Conservation (phyloP, 2,797 vertebrate species). For the Peromyscus attwateri region DNA sequence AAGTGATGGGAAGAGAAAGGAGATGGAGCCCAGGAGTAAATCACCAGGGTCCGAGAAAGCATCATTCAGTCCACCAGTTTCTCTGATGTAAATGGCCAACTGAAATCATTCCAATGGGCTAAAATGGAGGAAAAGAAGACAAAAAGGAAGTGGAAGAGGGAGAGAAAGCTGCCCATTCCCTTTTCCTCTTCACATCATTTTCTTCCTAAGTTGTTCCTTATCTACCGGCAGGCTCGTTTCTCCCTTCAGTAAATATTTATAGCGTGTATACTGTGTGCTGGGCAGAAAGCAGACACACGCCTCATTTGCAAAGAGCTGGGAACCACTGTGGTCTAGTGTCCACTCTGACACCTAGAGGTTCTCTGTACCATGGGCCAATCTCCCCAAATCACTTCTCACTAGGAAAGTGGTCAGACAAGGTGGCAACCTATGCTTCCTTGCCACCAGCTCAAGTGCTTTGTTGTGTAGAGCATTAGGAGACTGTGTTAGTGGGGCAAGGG, state of each 20-base stretch:
- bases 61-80: background rate
- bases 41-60: background rate
- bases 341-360: background rate
- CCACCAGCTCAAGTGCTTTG: background rate
- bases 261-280: background rate
- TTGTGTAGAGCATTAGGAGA: background rate
- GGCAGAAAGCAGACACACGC: background rate
- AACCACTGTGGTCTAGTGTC: background rate
- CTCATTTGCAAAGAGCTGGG: background rate
- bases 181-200: conserved; percentile 3
- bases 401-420: background rate
- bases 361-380: background rate
- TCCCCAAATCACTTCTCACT: background rate
- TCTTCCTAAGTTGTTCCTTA: conserved; percentile 33
- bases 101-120: background rate
- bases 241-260: background rate
- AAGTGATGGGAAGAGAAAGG: conserved; percentile 59
- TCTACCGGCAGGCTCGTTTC: background rate
- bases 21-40: conserved; percentile 38
- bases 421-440: background rate
- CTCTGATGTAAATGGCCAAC: background rate
- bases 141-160: background rate
- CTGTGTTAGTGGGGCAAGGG: background rate
- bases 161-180: no score
- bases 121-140: background rate